Conservation (phyloP, 2,888 invertebrate species). For the Meliscaeva auricollis region DNA sequence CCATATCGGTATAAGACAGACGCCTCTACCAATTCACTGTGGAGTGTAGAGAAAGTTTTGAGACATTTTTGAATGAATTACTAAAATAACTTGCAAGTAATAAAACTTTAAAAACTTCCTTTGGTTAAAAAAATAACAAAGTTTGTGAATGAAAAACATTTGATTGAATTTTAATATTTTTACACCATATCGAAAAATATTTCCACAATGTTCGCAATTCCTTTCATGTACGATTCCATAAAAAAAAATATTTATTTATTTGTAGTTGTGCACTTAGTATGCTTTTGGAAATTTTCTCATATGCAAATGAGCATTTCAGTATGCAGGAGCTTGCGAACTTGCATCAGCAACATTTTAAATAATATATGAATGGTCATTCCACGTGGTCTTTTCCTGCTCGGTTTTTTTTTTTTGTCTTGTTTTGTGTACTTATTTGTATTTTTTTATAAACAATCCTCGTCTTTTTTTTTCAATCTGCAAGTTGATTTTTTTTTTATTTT, state of each 20-base stretch:
- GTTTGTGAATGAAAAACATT: not conserved
- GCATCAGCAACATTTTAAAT: conserved; percentile 25
- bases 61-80: too few species aligned
- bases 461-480: not conserved
- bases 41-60: too few species aligned
- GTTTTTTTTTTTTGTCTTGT: not conserved
- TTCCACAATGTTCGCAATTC: not conserved
- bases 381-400: not conserved
- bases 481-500: not conserved
- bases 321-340: not conserved
- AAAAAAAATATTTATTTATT: not conserved
- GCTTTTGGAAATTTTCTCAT: conserved; percentile 2
- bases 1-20: too few species aligned
- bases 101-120: too few species aligned
- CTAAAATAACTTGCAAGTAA: too few species aligned
- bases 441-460: not conserved
- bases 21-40: too few species aligned
- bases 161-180: not conserved
- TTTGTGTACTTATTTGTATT: not conserved
- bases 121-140: too few species aligned
- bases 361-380: conserved; percentile 17
- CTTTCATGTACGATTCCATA: too few species aligned
- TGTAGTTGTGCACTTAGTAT: not conserved
- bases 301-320: conserved; percentile 20
- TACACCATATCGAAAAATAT: not conserved